phyloP scores from a whole-genome alignment of 2,797 vertebrate species.

The Hippocampus kuda region DNA sequence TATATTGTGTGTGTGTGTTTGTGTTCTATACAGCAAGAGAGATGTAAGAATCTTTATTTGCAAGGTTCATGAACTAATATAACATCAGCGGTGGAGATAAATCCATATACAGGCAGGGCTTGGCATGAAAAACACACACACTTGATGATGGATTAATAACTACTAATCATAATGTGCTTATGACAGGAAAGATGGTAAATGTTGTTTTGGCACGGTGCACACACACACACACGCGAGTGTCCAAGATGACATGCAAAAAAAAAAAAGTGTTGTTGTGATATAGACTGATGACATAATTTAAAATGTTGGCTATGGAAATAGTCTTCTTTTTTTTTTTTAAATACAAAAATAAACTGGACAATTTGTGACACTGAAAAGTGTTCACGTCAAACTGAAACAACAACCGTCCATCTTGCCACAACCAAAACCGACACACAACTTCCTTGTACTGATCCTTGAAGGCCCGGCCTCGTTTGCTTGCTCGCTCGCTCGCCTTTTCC shows the following conservation, averaged over 20 bases:
- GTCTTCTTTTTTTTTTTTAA: slow-evolving; percentile 19
- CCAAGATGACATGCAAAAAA: not conserved
- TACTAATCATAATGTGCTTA: slow-evolving; percentile 18
- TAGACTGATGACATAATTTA: slow-evolving; percentile 19
- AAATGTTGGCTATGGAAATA: slow-evolving; percentile 45
- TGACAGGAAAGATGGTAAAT: slow-evolving; percentile 35
- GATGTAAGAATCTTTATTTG: slow-evolving; percentile 53
- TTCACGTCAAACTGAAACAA: not conserved
- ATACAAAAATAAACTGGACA: slow-evolving; percentile 59
- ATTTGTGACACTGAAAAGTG: slow-evolving; percentile 29
- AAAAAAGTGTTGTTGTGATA: slow-evolving; percentile 43
- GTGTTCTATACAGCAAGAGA: not conserved
- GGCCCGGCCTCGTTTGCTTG: not conserved
- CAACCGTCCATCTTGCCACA: not conserved
- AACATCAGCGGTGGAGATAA: slow-evolving; percentile 53
- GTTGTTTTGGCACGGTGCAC: slow-evolving; percentile 49
- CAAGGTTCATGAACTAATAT: slow-evolving; percentile 66
- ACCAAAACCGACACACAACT: not conserved
- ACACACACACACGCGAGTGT: slow-evolving; percentile 2
- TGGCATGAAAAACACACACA: slow-evolving; percentile 56
- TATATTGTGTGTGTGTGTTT: too few relatives aligned
- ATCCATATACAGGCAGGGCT: slow-evolving; percentile 68
- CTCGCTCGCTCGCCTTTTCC: not conserved
- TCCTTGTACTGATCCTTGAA: not conserved
- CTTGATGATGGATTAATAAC: not conserved